These are phyloP conservation scores for Elephas maximus DNA, from an alignment of 2,113 vertebrate genomes.

Conservation along the genomic window DNA sequence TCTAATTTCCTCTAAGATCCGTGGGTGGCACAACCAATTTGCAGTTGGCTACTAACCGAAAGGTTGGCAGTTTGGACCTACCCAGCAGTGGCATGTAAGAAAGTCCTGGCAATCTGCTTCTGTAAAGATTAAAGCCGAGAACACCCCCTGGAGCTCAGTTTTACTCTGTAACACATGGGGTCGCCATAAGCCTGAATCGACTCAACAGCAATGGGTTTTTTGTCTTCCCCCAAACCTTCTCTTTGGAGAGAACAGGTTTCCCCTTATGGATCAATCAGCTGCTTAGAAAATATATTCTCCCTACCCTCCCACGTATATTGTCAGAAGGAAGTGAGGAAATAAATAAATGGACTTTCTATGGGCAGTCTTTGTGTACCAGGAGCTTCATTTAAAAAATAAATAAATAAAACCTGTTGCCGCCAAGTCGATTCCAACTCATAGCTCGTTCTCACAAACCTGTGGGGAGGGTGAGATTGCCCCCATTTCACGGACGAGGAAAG, in stretches of 20 bases:
- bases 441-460: background rate
- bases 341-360: background rate
- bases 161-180: background rate
- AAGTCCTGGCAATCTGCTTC: background rate
- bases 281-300: constrained; percentile 28
- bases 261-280: background rate
- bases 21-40: background rate
- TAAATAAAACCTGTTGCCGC: too few species aligned
- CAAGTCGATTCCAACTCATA: too few species aligned
- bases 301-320: background rate
- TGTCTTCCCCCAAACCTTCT: background rate
- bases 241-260: background rate
- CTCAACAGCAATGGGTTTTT: background rate
- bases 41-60: background rate
- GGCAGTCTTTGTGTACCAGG: background rate
- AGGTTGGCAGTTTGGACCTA: background rate
- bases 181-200: background rate
- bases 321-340: constrained; percentile 34
- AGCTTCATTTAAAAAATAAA: background rate
- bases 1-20: background rate
- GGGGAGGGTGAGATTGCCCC: background rate
- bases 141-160: background rate
- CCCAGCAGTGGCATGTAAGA: background rate
- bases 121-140: background rate
- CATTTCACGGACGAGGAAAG: background rate